These are phyloP conservation scores for Celastrina argiolus DNA, from an alignment of 2,888 invertebrate genomes.

Conservation along the genomic window DNA sequence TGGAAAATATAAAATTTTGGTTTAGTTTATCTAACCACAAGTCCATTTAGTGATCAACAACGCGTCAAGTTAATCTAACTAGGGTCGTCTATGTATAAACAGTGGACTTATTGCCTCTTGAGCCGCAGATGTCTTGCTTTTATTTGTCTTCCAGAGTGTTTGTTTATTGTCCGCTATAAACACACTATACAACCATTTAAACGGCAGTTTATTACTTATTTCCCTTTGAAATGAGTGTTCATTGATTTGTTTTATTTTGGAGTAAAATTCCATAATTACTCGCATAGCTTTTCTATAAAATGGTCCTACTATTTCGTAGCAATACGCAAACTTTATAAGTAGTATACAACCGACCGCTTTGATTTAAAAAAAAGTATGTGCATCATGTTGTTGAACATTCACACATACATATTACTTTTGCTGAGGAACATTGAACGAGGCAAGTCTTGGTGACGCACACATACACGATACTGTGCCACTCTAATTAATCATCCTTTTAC, in stretches of 20 bases:
- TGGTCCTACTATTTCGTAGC: no score
- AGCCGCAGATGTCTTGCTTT: slow-evolving; percentile 25
- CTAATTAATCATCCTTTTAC: no score
- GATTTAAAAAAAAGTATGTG: no score
- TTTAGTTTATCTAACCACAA: neutral
- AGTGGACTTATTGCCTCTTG: slow-evolving; percentile 43
- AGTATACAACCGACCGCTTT: no score
- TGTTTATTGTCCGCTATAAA: slow-evolving; percentile 12
- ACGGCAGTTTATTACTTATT: neutral
- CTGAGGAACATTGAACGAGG: no score
- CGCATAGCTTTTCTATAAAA: neutral
- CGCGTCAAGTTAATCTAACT: slow-evolving; percentile 1
- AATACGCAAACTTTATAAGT: no score
- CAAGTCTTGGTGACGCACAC: no score
- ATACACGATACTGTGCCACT: no score
- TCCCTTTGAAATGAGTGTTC: neutral
- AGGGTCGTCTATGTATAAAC: slow-evolving; percentile 19
- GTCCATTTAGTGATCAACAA: neutral
- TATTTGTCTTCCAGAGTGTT: slow-evolving; percentile 22
- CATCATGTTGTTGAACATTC: no score
- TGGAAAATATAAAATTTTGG: no score
- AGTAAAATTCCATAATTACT: neutral
- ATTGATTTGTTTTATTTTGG: neutral
- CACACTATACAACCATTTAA: neutral
- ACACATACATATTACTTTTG: no score